Conservation (phyloP, 1,140 invertebrate species). For the Hycleus cichorii region DNA sequence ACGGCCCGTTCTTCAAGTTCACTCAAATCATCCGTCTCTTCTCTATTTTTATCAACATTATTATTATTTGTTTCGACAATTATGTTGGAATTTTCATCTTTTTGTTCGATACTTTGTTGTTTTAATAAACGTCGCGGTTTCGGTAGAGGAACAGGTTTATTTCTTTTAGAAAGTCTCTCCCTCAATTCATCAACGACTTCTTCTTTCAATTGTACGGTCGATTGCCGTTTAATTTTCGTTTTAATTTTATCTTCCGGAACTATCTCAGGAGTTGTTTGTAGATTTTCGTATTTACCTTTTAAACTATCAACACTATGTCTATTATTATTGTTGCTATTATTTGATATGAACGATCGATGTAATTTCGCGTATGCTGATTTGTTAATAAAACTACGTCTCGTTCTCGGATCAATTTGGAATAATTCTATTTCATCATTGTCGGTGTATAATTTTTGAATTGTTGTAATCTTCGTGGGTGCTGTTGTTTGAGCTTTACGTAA, state of each 20-base stretch:
- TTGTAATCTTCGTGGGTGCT: not conserved
- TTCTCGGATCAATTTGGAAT: constrained; percentile 14
- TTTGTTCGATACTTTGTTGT: constrained; percentile 12
- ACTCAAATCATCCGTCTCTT: not conserved
- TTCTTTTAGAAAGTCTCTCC: not conserved
- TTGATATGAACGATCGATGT: constrained; percentile 21
- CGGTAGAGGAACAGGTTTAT: constrained; percentile 2
- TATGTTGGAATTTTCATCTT: constrained; percentile 6
- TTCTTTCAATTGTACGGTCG: not conserved
- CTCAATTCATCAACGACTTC: not conserved
- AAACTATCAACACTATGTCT: constrained; percentile 18
- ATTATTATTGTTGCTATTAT: not conserved
- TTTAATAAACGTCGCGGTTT: constrained; percentile 19
- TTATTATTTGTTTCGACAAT: constrained; percentile 6
- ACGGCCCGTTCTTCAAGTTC: constrained; percentile 23
- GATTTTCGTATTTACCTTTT: constrained; percentile 26
- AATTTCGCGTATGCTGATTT: constrained; percentile 29
- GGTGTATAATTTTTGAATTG: not conserved
- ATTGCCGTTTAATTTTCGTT: not conserved
- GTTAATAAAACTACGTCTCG: constrained; percentile 22
- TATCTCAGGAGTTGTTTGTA: not conserved
- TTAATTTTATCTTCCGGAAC: not conserved
- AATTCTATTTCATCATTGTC: constrained; percentile 21
- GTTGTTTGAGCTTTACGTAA: not conserved
- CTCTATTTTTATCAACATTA: constrained; percentile 7